Evolutionary conservation across 2,797 vertebrate species (phyloP), one percentile per base, ranked within the genome.

Genomic region (Lerista edwardsae): DNA sequence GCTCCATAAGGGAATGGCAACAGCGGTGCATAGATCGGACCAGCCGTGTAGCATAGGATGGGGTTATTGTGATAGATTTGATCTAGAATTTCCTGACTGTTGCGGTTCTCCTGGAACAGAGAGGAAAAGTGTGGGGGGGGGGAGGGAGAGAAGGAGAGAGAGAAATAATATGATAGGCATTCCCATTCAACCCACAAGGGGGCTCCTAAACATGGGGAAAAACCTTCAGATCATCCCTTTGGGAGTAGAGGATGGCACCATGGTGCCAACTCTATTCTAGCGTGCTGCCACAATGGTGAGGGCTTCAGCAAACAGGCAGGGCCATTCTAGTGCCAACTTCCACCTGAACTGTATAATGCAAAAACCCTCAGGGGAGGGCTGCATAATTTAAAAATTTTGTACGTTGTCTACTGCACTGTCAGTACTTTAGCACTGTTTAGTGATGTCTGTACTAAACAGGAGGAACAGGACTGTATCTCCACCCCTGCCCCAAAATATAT

Each of bases 51-150:
- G 91, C 97, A 97, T 87, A 99, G 95, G 94, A 99, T 98, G 9
- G 98, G 97, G 91, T 99, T 99, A 95, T 98, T 95, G 81, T 94
- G 96, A 94, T 98, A 99, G 93, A 99, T 99, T 92, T 99, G 97
- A 82, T 99, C 98, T 94, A 99, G 97, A 0, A 97, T 96, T 91
- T 99, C 98, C 0, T 97, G 97, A 93, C 97, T 97, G 86, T 96
- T 95, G 41, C 97, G 96, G 91, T 98, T 98, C 92, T 99, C 98
- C 98, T 99, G 91, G 5, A 77, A 21, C 79, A 71, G 19, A 1
- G 0, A 72, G 59, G 19, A 6, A 85, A 91, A 34, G 9, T 4
- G 77, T 0, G 31, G 71, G n/a, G 21, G 64, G 36, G 72, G 83
- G 79, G 83, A 75, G 73, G 65, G n/a, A 27, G 11, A 6, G 34